Conservation (phyloP, 2,888 invertebrate genomes). For the Trissoscelio sp. region DNA sequence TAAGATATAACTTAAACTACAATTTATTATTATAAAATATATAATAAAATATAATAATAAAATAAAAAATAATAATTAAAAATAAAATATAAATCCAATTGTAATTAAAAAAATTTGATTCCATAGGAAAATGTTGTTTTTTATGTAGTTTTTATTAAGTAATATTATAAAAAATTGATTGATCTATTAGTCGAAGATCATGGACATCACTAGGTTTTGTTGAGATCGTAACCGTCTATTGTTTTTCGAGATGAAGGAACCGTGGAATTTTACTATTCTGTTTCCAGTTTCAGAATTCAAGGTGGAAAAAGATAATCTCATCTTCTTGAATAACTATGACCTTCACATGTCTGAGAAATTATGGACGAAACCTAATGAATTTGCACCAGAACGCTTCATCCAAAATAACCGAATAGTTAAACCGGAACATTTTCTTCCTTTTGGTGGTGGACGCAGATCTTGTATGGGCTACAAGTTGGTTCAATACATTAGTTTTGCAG, state of each 20-base stretch:
- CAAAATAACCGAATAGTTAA: conserved; percentile 85
- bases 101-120: too few relatives aligned
- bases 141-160: too few relatives aligned
- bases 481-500: conserved; percentile 85
- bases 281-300: conserved; percentile 84
- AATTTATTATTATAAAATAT: not conserved
- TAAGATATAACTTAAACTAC: not conserved
- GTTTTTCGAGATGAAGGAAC: conserved; percentile 23
- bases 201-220: too few relatives aligned
- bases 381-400: conserved; percentile 87
- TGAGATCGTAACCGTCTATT: conserved; percentile 22
- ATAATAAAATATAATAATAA: too few relatives aligned
- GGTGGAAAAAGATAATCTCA: conserved; percentile 86
- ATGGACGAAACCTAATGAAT: conserved; percentile 86
- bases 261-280: conserved; percentile 16
- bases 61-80: too few relatives aligned
- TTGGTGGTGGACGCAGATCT: conserved; percentile 87
- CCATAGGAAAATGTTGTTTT: too few relatives aligned
- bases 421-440: conserved; percentile 88
- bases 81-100: too few relatives aligned
- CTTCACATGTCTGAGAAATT: conserved; percentile 86
- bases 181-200: too few relatives aligned
- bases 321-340: conserved; percentile 88
- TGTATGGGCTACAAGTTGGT: conserved; percentile 89
- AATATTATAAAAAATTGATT: too few relatives aligned